These are phyloP conservation scores for Idaea biselata DNA, from an alignment of 2,888 invertebrate genomes.

Conservation along the genomic window DNA sequence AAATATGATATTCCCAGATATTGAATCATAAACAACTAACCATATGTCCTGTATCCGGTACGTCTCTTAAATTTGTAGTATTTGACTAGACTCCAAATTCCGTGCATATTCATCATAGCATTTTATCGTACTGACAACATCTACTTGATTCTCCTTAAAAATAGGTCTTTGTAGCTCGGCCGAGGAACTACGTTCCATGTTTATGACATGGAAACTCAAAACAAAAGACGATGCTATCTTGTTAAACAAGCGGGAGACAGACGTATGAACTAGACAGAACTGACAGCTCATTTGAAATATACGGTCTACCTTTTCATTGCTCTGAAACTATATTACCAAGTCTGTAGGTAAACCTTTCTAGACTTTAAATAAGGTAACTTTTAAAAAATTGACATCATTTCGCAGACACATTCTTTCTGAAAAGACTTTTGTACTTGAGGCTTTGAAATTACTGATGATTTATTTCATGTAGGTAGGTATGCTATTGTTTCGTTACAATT, in stretches of 20 bases:
- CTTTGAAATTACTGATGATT: too few relatives aligned
- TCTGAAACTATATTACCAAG: background rate
- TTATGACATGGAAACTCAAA: slow-evolving; percentile 12
- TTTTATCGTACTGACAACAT: background rate
- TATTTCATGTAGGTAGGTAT: background rate
- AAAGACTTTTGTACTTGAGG: too few relatives aligned
- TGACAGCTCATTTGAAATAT: slow-evolving; percentile 29
- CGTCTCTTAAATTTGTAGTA: background rate
- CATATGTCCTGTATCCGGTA: background rate
- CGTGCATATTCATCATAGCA: background rate
- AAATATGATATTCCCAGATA: background rate
- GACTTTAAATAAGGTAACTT: background rate
- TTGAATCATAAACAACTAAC: background rate
- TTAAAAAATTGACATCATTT: background rate
- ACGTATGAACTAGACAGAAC: slow-evolving; percentile 21
- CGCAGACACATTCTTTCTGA: too few relatives aligned
- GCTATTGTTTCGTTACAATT: background rate
- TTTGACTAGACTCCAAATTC: background rate
- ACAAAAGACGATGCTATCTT: slow-evolving; percentile 30
- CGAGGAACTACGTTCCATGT: slow-evolving; percentile 3
- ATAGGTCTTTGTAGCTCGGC: background rate
- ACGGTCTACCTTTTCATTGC: slow-evolving; percentile 12
- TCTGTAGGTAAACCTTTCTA: background rate
- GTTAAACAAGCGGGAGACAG: slow-evolving; percentile 10
- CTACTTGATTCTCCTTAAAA: background rate